Percentiles rank a stretch among this genome's conserved stretches.
These are phyloP conservation scores for Lasioglossum malachurum DNA, from an alignment of 2,888 invertebrate genomes.

Conservation along the genomic window DNA sequence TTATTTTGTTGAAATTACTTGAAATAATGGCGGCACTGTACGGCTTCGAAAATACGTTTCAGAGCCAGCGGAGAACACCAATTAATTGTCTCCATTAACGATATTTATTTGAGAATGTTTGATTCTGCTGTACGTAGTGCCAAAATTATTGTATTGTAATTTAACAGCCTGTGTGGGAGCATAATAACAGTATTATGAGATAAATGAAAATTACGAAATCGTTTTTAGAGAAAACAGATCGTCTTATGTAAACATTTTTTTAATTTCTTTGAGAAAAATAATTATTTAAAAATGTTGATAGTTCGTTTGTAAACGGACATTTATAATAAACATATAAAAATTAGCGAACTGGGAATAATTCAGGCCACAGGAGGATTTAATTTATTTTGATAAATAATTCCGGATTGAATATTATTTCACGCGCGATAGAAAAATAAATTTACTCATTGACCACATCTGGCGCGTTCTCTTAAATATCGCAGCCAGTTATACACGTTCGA, in stretches of 20 bases:
- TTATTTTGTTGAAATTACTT: neutral
- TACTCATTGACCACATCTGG: neutral
- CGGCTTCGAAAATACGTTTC: neutral
- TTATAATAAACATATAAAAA: neutral
- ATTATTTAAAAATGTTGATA: neutral
- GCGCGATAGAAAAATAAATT: neutral
- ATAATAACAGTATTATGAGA: neutral
- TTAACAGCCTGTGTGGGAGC: neutral
- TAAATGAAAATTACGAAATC: neutral
- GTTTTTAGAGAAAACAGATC: neutral
- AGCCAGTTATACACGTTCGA: slow-evolving; percentile 6
- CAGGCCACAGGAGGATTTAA: neutral
- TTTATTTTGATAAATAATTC: neutral
- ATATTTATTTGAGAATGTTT: neutral
- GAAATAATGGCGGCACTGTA: neutral
- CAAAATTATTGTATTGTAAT: neutral
- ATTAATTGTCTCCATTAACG: neutral
- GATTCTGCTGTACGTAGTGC: neutral
- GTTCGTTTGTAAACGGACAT: neutral
- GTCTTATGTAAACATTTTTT: neutral
- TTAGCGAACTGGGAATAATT: neutral
- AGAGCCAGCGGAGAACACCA: neutral
- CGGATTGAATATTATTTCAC: neutral
- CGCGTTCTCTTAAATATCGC: slow-evolving; percentile 17
- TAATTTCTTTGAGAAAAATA: neutral